phyloP scores from a whole-genome alignment of 1,140 invertebrate species.

The Drosophila nasuta region DNA sequence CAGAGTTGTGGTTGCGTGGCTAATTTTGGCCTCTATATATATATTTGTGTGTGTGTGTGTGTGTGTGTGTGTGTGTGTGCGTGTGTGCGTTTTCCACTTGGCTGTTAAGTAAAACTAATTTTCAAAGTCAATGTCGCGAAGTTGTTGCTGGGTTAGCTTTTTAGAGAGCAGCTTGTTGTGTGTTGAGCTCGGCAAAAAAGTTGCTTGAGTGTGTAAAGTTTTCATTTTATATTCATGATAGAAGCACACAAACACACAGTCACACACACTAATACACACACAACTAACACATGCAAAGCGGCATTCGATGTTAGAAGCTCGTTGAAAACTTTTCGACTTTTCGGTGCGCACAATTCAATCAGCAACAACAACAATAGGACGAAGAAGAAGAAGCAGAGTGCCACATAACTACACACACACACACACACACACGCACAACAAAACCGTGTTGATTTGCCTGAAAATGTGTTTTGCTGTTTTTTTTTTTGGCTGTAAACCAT shows the following conservation, averaged over 20 bases:
- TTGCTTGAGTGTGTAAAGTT: slow-evolving; percentile 67
- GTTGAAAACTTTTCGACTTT: slow-evolving; percentile 75
- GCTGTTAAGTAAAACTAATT: slow-evolving; percentile 54
- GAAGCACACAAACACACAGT: slow-evolving; percentile 13
- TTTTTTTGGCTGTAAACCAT: slow-evolving; percentile 31
- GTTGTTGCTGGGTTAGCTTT: slow-evolving; percentile 3
- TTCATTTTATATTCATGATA: slow-evolving; percentile 69
- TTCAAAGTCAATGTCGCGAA: slow-evolving; percentile 75
- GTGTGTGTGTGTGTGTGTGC: neutral
- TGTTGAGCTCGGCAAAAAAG: neutral
- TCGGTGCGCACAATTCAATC: slow-evolving; percentile 70
- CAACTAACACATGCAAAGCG: slow-evolving; percentile 13
- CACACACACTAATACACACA: neutral
- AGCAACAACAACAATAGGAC: slow-evolving; percentile 48
- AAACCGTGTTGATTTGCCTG: slow-evolving; percentile 27
- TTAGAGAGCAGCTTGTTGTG: too few relatives aligned
- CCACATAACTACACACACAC: slow-evolving; percentile 1
- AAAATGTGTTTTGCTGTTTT: slow-evolving; percentile 27
- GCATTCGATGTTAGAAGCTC: slow-evolving; percentile 70
- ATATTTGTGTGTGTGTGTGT: too few relatives aligned
- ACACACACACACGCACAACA: slow-evolving; percentile 12
- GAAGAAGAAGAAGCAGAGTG: slow-evolving; percentile 52
- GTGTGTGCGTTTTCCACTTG: slow-evolving; percentile 8
- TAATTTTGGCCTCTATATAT: neutral
- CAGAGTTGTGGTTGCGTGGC: neutral